phyloP scores from a whole-genome alignment of 2,888 invertebrate species.

The Melinopterus prodromus region DNA sequence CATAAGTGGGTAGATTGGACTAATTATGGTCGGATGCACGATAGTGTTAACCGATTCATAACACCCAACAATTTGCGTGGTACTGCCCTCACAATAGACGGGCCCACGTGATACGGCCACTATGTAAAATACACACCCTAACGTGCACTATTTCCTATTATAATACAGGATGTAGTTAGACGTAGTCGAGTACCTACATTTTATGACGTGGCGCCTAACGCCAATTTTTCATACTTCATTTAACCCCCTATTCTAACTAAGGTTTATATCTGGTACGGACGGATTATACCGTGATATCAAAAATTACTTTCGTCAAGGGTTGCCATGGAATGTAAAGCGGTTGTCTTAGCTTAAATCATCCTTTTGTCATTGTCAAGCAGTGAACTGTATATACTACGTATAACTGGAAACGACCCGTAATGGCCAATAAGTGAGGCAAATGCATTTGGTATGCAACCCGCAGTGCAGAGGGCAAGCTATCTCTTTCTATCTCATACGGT shows the following conservation, averaged over 20 bases:
- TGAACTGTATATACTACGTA: no score
- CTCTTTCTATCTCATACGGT: no score
- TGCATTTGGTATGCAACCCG: no score
- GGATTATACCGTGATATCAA: no score
- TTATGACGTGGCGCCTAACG: background rate
- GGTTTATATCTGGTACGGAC: background rate
- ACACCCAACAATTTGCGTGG: conserved; percentile 31
- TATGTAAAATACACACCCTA: conserved; percentile 13
- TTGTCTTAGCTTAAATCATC: no score
- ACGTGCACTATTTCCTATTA: conserved; percentile 14
- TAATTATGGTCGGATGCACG: conserved; percentile 28
- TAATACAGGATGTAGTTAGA: conserved; percentile 8
- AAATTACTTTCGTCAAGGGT: no score
- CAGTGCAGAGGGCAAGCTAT: no score
- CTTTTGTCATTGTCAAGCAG: no score
- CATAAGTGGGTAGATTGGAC: conserved; percentile 24
- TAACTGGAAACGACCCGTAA: no score
- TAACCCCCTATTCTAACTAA: no score
- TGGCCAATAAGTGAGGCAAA: no score
- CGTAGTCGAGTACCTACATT: background rate
- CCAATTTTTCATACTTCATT: background rate
- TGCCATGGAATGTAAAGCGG: no score
- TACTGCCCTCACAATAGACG: conserved; percentile 19
- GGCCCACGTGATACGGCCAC: background rate
- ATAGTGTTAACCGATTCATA: conserved; percentile 26